Conservation (phyloP, 2,797 vertebrate species). For the Onychomys arenicola region DNA sequence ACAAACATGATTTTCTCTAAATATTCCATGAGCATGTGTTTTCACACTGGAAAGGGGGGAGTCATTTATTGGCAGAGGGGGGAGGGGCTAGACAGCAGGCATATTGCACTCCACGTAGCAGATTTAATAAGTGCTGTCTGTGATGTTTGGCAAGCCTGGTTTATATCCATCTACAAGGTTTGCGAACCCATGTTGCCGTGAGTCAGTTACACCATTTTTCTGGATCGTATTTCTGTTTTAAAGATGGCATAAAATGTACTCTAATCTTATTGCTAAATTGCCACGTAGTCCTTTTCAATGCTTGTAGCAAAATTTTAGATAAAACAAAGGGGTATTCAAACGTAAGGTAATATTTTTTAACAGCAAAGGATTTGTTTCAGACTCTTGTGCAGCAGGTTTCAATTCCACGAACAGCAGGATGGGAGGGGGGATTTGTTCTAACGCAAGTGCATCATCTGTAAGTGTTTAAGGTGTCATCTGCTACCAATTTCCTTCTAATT, state of each 20-base stretch:
- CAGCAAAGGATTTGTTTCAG: constrained; percentile 51
- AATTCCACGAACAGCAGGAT: constrained; percentile 60
- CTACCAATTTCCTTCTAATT: constrained; percentile 52
- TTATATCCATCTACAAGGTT: constrained; percentile 70
- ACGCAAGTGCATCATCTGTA: constrained; percentile 40
- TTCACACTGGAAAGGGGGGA: constrained; percentile 18
- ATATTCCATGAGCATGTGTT: constrained; percentile 47
- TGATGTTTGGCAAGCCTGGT: constrained; percentile 72
- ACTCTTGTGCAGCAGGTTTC: constrained; percentile 69
- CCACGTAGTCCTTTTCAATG: constrained; percentile 48
- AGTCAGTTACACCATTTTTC: constrained; percentile 71
- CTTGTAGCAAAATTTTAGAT: constrained; percentile 42
- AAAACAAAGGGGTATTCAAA: constrained; percentile 57
- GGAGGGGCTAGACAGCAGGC: constrained; percentile 66
- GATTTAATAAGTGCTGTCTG: constrained; percentile 69
- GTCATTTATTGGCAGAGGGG: constrained; percentile 44
- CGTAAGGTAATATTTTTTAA: constrained; percentile 51
- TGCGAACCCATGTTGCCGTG: constrained; percentile 64
- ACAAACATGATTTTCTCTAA: constrained; percentile 27
- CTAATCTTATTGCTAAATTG: constrained; percentile 37
- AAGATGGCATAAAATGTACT: constrained; percentile 11
- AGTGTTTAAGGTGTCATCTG: constrained; percentile 50
- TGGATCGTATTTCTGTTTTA: constrained; percentile 58
- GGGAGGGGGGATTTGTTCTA: constrained; percentile 38
- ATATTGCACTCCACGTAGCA: constrained; percentile 61